phyloP scores from a whole-genome alignment of 2,113 vertebrate species.

The Cathartes aura region DNA sequence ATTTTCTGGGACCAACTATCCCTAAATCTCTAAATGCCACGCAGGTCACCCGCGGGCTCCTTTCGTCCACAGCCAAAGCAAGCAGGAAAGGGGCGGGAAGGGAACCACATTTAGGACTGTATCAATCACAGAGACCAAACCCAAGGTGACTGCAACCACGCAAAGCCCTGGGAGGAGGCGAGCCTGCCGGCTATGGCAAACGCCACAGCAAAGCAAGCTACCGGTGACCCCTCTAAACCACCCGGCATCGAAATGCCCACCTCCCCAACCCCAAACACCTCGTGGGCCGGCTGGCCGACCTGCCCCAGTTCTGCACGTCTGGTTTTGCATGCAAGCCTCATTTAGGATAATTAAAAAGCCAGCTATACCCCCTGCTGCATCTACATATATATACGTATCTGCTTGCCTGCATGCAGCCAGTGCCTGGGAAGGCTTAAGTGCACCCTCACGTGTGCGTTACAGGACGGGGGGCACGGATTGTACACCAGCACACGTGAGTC shows the following conservation, averaged over 20 bases:
- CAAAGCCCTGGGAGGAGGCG: background rate
- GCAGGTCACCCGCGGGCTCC: background rate
- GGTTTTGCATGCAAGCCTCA: background rate
- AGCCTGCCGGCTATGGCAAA: background rate
- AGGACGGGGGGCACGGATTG: fast-evolving
- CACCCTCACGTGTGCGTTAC: fast-evolving
- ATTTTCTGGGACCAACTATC: background rate
- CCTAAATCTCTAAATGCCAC: background rate
- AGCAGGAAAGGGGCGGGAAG: background rate
- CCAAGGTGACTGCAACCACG: background rate
- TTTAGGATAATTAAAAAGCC: background rate
- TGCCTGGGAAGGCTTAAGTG: fast-evolving
- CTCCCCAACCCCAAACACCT: background rate
- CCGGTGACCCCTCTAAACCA: background rate
- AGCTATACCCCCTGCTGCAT: background rate
- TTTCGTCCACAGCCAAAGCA: background rate
- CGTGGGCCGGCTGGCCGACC: fast-evolving
- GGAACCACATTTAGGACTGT: background rate
- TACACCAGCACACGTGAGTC: background rate
- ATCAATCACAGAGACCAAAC: background rate
- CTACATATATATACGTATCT: fast-evolving
- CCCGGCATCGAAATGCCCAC: fast-evolving
- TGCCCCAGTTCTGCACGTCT: background rate
- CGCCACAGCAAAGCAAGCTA: too few species aligned
- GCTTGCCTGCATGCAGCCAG: background rate